Evolutionary conservation across 2,888 invertebrate species (phyloP), one percentile per base, ranked within the genome.

Genomic region (Euzetes globulus): DNA sequence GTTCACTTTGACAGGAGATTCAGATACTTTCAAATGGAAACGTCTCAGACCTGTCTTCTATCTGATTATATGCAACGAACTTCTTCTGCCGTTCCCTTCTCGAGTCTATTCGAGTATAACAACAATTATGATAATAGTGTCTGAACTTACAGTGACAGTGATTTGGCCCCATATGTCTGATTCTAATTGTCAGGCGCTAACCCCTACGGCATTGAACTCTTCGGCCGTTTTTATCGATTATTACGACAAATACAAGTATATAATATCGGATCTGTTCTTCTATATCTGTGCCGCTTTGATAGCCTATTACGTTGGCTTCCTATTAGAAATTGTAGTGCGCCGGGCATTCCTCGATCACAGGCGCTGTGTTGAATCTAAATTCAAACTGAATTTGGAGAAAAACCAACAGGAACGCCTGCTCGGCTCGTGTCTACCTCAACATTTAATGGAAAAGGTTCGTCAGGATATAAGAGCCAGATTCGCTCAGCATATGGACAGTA

Each of bases 301-400:
- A 82, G 94, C 94, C 2, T 84, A 92, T n/a, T 93, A 91, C 84
- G 92, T 92, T 82, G 88, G 92, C 73, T 87, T 91, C 79, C 88
- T 94, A 87, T 91, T 91, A 78, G 94, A 95, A 84, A 89, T 94
- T 68, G 90, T 91, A 19, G 90, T 92, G 77, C 85, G 94, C 76
- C 86, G 91, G 77, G 92, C 94, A 0, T 95, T 95, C 82, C 85
- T 94, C 74, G 94, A 94, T 81, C 87, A 92, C 52, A 85, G 94
- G 76, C 91, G 90, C 52, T 92, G 90, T 80, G 90, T 94, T 19
- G 91, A 93, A 82, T 90, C 91, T 72, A 93, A 91, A 70, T 85
- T 91, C 68, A 87, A 91, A 79, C 84, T 93, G 29, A 89, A 90
- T 78, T 90, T 89, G 81, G 92, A 92, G 77, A 89, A 91, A 81